Evolutionary conservation across 2,113 vertebrate genomes (phyloP).

Genomic region (Oceanites oceanicus): DNA sequence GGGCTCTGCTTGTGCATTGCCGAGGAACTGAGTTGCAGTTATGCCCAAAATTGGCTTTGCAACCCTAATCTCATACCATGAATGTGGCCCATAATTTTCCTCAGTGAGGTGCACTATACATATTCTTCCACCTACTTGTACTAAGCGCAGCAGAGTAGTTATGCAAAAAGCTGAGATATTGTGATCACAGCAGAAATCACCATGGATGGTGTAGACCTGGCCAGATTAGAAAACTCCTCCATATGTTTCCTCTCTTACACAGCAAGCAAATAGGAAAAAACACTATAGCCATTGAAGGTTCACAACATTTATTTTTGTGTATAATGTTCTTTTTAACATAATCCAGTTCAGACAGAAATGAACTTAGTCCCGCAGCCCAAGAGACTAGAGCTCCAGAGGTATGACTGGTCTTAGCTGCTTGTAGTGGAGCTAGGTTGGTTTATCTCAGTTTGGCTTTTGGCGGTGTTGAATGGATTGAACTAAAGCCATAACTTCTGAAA

Average conservation of each 20-base stretch:
- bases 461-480: background rate
- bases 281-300: background rate
- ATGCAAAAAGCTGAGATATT: background rate
- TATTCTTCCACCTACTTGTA: background rate
- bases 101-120: background rate
- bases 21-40: background rate
- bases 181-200: background rate
- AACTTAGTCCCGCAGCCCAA: background rate
- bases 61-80: background rate
- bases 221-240: background rate
- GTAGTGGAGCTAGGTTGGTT: background rate
- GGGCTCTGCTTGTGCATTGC: background rate
- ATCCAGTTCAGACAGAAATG: background rate
- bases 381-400: background rate
- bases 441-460: background rate
- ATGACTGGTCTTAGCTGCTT: background rate
- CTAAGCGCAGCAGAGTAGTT: background rate
- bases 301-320: background rate
- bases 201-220: background rate
- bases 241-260: background rate
- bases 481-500: background rate
- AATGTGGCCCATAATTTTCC: background rate
- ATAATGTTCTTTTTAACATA: background rate
- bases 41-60: background rate
- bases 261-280: background rate